These are phyloP conservation scores for Tyria jacobaeae DNA, from an alignment of 2,888 invertebrate species.

Conservation along the genomic window DNA sequence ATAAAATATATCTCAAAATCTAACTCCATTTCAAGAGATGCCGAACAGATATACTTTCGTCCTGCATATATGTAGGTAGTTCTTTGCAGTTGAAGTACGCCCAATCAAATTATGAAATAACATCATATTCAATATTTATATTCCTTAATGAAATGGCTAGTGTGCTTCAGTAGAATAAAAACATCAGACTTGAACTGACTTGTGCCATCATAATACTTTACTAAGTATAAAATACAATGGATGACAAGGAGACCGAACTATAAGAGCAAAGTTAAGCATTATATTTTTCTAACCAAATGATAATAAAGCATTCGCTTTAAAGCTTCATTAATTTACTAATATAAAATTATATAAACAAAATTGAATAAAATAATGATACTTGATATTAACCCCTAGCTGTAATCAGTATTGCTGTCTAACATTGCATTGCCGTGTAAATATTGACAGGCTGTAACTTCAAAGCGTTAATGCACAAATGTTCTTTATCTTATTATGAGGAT, in stretches of 20 bases:
- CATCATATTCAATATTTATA: not conserved
- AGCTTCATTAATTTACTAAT: constrained; percentile 40
- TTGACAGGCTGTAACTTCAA: constrained; percentile 5
- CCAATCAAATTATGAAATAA: not conserved
- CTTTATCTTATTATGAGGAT: too few relatives aligned
- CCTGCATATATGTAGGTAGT: not conserved
- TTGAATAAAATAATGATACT: not conserved
- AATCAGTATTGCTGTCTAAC: constrained; percentile 2
- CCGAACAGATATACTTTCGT: not conserved
- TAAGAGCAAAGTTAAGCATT: constrained; percentile 3
- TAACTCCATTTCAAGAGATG: not conserved
- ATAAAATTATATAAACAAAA: constrained; percentile 9
- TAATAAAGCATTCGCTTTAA: constrained; percentile 29
- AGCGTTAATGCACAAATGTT: not conserved
- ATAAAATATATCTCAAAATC: too few relatives aligned
- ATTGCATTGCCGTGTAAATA: constrained; percentile 27
- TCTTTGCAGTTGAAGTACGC: not conserved
- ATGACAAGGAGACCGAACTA: not conserved
- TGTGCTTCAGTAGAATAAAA: not conserved
- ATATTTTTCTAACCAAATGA: constrained; percentile 28
- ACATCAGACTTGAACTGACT: not conserved
- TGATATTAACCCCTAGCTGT: constrained; percentile 23
- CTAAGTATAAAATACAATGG: not conserved
- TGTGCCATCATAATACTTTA: not conserved
- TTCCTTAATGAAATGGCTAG: not conserved